Evolutionary conservation across 1,140 invertebrate genomes (phyloP).

Genomic region (Aphis gossypii): DNA sequence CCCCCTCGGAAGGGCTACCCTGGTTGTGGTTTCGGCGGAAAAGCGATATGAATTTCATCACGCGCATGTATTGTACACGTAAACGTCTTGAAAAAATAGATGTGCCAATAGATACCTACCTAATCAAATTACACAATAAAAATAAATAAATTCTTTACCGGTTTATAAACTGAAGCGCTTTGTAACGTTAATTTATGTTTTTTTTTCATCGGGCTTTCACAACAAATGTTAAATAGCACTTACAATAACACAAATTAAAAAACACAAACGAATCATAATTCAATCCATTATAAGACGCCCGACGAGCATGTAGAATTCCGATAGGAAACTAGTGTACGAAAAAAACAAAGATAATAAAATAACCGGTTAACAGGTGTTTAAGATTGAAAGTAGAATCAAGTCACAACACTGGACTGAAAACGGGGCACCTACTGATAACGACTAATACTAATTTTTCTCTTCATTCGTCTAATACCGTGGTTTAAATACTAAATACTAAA

Average conservation of each 20-base stretch:
- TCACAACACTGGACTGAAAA: constrained; percentile 19
- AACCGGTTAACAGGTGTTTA: constrained; percentile 55
- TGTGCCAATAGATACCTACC: background rate
- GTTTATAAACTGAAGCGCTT: background rate
- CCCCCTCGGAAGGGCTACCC: constrained; percentile 54
- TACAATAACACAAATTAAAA: constrained; percentile 29
- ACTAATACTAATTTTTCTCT: background rate
- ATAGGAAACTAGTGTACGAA: background rate
- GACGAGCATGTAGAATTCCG: background rate
- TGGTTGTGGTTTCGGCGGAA: constrained; percentile 54
- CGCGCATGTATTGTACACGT: constrained; percentile 3
- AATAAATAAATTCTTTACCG: constrained; percentile 1
- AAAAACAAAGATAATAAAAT: constrained; percentile 23
- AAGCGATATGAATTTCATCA: constrained; percentile 57
- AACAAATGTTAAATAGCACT: constrained; percentile 23
- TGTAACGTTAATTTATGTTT: constrained; percentile 20
- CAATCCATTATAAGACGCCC: background rate
- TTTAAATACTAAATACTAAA: background rate
- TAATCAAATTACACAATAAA: constrained; percentile 25
- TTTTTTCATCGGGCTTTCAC: background rate
- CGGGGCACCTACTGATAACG: constrained; percentile 2
- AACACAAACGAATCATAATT: background rate
- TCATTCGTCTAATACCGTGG: background rate
- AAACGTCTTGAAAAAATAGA: constrained; percentile 18
- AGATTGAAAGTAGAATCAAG: background rate